Evolutionary conservation across 2,797 vertebrate species (phyloP).

Genomic region (Phrynocephalus guinanensis): DNA sequence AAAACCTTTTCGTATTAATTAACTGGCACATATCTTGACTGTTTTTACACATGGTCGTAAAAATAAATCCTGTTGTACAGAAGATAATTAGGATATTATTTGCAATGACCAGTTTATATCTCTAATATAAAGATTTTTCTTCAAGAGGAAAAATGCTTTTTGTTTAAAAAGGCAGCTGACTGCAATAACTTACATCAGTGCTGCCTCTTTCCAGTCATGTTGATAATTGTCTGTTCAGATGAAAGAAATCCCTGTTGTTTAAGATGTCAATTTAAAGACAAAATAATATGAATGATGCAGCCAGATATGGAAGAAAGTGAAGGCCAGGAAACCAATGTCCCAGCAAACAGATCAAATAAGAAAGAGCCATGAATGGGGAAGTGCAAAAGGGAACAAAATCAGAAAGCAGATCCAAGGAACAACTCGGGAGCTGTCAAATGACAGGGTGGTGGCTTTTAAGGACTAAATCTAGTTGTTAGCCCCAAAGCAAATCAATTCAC

Average conservation of each 20-base stretch:
- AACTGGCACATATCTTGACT: constrained; percentile 63
- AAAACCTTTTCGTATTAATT: constrained; percentile 66
- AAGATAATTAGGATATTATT: constrained; percentile 71
- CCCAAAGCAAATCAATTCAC: no score
- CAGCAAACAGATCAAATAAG: neutral
- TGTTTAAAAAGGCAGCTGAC: constrained; percentile 54
- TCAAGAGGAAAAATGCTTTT: constrained; percentile 63
- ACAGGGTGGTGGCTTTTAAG: no score
- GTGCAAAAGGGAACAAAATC: neutral
- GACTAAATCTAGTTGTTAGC: no score
- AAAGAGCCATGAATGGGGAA: neutral
- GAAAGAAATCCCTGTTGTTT: constrained; percentile 18
- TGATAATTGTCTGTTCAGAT: constrained; percentile 63
- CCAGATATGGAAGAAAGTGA: no score
- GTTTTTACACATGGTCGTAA: constrained; percentile 64
- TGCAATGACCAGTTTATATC: constrained; percentile 69
- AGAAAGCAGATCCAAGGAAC: neutral
- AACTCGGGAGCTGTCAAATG: neutral
- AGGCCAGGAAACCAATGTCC: no score
- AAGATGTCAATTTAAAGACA: neutral
- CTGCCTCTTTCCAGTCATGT: constrained; percentile 66
- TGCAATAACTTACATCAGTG: constrained; percentile 66
- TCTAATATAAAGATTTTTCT: constrained; percentile 71
- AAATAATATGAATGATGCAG: neutral
- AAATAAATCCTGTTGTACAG: constrained; percentile 70